Base-by-base conservation (phyloP, 2,888 invertebrate species). In the Helleia helle region DNA sequence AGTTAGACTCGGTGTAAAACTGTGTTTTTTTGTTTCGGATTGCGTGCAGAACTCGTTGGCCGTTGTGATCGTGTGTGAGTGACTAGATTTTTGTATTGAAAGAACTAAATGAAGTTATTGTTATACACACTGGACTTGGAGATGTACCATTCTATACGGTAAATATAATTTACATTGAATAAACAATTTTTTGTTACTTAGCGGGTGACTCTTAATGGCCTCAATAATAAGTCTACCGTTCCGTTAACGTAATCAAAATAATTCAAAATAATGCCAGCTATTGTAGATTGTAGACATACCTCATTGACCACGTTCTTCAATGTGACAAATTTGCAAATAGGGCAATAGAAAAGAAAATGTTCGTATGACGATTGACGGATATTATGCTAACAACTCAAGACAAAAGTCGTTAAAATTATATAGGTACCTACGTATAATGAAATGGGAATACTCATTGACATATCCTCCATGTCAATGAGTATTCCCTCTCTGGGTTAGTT, bases 11-110 rank as follows among this genome's bases (percentile, higher is more conserved):
- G 65, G 79, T 77, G 75, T 71, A 58, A 63, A 75, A 75, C 73
- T 71, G 80, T 80, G 5, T 76, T 74, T 75, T 77, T 62, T 81
- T 77, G 76, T 80, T 76, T 76, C 72, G 66, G 62, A 77, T 80
- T 79, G 76, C 81, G 81, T 80, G 80, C 75, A 66, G 64, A 76
- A 71, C 72, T 74, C 68, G 58, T 64, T n/a, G 56, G 64, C 62
- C 66, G 63, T 66, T 52, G 65, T 62, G 71, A 65, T 67, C 76
- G 71, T 73, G 80, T 80, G 79, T 79, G n/a, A n/a, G 72, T 81
- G 83, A 76, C 80, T 80, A 72, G 76, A 62, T 70, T 71, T 69
- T 65, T 62, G 71, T 67, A 65, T 71, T 76, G 79, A 73, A 80
- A 73, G 68, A 68, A 71, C 68, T 76, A 68, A 63, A 65, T 65